Conservation (phyloP, 2,888 invertebrate species). For the Chelonus formosanus region DNA sequence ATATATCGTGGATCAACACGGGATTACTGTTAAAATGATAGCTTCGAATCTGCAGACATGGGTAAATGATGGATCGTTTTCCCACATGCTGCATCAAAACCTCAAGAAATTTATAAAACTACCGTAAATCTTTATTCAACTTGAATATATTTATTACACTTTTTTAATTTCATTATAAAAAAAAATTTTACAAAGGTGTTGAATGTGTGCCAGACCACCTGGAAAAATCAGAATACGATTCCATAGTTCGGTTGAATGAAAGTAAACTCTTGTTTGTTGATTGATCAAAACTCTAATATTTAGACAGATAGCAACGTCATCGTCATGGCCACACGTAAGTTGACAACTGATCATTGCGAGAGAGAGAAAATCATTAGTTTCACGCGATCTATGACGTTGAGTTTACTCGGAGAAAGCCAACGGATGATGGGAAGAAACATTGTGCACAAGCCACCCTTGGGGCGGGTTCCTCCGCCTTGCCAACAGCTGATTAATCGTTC, state of each 20-base stretch:
- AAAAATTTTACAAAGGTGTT: no score
- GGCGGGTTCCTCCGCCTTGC: constrained; percentile 58
- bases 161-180: no score
- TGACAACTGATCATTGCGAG: constrained; percentile 3
- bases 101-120: constrained; percentile 57
- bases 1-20: constrained; percentile 49
- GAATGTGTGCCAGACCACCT: no score
- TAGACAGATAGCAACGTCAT: constrained; percentile 56
- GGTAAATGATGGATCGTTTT: constrained; percentile 63
- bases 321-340: constrained; percentile 47
- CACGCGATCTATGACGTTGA: constrained; percentile 2
- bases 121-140: constrained; percentile 53
- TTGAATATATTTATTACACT: no score
- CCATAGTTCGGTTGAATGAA: no score
- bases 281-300: constrained; percentile 50
- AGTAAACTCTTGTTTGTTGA: background rate
- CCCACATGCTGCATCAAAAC: constrained; percentile 36
- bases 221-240: no score
- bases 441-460: constrained; percentile 53
- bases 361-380: constrained; percentile 25
- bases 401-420: constrained; percentile 10
- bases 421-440: constrained; percentile 52
- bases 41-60: constrained; percentile 55
- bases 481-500: constrained; percentile 66
- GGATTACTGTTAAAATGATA: constrained; percentile 56